phyloP scores from a whole-genome alignment of 2,113 vertebrate species.

The Coreoperca whiteheadi region DNA sequence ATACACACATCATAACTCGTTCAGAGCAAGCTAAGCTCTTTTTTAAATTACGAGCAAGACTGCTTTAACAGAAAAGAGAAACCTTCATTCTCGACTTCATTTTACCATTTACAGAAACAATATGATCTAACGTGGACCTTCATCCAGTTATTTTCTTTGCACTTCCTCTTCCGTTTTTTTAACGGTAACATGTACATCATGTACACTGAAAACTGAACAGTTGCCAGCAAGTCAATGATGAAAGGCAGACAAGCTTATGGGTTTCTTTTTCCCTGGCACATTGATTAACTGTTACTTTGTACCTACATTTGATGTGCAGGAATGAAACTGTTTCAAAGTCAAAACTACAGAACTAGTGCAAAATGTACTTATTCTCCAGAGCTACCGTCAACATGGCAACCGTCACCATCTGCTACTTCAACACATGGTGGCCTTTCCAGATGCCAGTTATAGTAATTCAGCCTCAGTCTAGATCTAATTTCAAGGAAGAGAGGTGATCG shows the following conservation, averaged over 20 bases:
- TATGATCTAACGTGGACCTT: neutral
- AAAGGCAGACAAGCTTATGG: conserved; percentile 2
- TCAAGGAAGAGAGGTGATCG: neutral
- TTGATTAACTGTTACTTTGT: conserved; percentile 1
- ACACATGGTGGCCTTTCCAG: neutral
- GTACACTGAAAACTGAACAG: neutral
- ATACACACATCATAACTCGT: neutral
- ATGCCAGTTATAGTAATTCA: conserved; percentile 2
- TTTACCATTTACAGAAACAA: too few relatives aligned
- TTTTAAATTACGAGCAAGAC: neutral
- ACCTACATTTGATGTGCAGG: neutral
- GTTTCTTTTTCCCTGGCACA: conserved; percentile 4
- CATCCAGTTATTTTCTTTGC: neutral
- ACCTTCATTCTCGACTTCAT: neutral
- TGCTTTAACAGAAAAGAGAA: neutral
- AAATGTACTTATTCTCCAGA: conserved; percentile 7
- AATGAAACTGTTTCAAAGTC: neutral
- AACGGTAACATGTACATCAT: neutral
- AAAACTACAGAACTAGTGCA: neutral
- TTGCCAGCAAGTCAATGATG: neutral
- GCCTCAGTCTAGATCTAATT: neutral
- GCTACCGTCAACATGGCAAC: neutral
- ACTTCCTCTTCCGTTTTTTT: neutral
- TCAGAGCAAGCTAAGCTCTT: neutral
- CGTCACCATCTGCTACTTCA: neutral